Conservation (phyloP, 1,140 invertebrate genomes). For the Lasioglossum baleicum region DNA sequence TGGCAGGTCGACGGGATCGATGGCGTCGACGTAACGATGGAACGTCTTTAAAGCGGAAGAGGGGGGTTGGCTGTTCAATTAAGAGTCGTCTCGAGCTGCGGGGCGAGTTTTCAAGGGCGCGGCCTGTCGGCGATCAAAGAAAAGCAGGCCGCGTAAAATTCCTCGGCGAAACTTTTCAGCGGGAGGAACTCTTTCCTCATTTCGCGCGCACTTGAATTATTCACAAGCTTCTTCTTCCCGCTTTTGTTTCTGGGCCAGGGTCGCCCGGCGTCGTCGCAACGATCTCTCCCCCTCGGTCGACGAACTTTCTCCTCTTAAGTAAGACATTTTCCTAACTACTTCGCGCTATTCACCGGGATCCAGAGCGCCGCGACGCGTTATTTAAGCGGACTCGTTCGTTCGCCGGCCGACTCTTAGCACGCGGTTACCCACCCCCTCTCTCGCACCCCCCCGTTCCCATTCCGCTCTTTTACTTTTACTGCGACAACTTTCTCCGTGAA, state of each 20-base stretch:
- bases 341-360: conserved; percentile 53
- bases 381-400: conserved; percentile 45
- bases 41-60: too few species aligned
- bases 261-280: conserved; percentile 75
- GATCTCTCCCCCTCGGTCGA: conserved; percentile 58
- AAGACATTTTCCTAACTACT: conserved; percentile 68
- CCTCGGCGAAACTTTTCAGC: conserved; percentile 74
- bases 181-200: conserved; percentile 80
- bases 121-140: conserved; percentile 46
- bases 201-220: conserved; percentile 79
- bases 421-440: neutral
- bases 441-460: neutral
- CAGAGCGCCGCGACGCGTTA: conserved; percentile 31
- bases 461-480: too few species aligned
- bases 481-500: conserved; percentile 23
- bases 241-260: conserved; percentile 80
- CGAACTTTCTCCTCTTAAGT: conserved; percentile 68
- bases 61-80: too few species aligned
- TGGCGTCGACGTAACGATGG: too few species aligned
- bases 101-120: conserved; percentile 53
- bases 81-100: too few species aligned
- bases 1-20: too few species aligned
- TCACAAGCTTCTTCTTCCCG: conserved; percentile 78
- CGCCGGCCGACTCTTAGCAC: conserved; percentile 43
- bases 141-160: conserved; percentile 72